phyloP scores from a whole-genome alignment of 2,888 invertebrate genomes.

The Ophion ventricosus region DNA sequence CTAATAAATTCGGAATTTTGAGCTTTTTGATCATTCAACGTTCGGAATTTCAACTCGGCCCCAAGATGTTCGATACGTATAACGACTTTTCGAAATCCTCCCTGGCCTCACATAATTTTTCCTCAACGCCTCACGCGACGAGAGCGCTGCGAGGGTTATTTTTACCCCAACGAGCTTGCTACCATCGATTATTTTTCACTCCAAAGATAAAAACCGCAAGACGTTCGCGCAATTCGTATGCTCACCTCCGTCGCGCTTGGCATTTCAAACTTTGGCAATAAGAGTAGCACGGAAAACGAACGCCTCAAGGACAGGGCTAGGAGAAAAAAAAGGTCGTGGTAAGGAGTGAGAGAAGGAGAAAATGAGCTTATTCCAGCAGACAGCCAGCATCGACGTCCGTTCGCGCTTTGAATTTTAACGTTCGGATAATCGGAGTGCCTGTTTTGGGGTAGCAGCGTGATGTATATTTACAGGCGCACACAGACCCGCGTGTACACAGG shows the following conservation, averaged over 20 bases:
- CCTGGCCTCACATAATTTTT: background rate
- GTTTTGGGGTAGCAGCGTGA: conserved; percentile 47
- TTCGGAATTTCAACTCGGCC: no score
- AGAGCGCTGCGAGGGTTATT: background rate
- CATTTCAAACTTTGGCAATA: conserved; percentile 51
- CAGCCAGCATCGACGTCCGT: conserved; percentile 52
- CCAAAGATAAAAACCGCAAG: conserved; percentile 4
- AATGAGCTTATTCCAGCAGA: conserved; percentile 56
- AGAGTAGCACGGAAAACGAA: background rate
- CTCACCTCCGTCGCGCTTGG: conserved; percentile 30
- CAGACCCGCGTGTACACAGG: background rate
- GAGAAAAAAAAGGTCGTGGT: conserved; percentile 20
- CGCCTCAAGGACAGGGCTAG: conserved; percentile 16
- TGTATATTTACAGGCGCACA: background rate
- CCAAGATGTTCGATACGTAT: no score
- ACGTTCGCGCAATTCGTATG: conserved; percentile 10
- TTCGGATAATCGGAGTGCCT: conserved; percentile 65
- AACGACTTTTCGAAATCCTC: background rate
- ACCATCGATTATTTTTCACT: conserved; percentile 13
- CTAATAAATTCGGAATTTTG: no score
- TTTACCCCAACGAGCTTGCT: background rate
- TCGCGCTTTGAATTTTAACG: conserved; percentile 64
- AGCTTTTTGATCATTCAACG: no score
- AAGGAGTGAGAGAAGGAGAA: conserved; percentile 22
- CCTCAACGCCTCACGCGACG: background rate